These are phyloP conservation scores for Sinonovacula constricta DNA, from an alignment of 1,140 invertebrate species.

Conservation along the genomic window DNA sequence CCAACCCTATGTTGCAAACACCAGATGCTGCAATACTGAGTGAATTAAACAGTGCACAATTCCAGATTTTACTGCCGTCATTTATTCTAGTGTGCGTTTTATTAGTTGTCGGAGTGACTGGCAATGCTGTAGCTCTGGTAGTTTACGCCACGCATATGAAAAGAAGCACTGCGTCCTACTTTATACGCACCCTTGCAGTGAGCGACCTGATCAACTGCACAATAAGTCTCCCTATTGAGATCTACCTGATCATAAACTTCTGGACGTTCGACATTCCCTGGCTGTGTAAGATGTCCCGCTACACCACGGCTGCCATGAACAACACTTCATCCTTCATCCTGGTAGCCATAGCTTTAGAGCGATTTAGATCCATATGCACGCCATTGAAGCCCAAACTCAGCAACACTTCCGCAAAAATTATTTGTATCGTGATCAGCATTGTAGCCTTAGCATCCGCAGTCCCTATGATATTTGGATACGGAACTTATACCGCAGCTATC, in stretches of 20 bases:
- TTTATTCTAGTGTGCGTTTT: constrained; percentile 34
- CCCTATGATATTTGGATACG: constrained; percentile 42
- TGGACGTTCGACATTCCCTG: constrained; percentile 36
- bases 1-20: too few species aligned
- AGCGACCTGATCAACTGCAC: constrained; percentile 42
- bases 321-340: constrained; percentile 36
- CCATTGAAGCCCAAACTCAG: constrained; percentile 31
- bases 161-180: constrained; percentile 40
- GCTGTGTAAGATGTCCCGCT: constrained; percentile 34
- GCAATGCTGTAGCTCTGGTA: constrained; percentile 28
- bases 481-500: constrained; percentile 5
- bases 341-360: constrained; percentile 43
- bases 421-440: constrained; percentile 9
- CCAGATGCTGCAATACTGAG: too few species aligned
- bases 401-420: constrained; percentile 2
- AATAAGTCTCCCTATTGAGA: constrained; percentile 29
- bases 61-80: constrained; percentile 29
- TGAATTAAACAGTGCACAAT: constrained; percentile 29
- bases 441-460: constrained; percentile 19
- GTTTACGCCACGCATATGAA: constrained; percentile 48
- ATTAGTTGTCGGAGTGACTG: constrained; percentile 30
- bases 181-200: constrained; percentile 37
- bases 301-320: constrained; percentile 39
- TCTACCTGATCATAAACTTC: constrained; percentile 33
- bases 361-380: constrained; percentile 37